Evolutionary conservation across 2,797 vertebrate species (phyloP), one percentile per base, ranked within the genome.

Genomic region (Poliocrania exsul): DNA sequence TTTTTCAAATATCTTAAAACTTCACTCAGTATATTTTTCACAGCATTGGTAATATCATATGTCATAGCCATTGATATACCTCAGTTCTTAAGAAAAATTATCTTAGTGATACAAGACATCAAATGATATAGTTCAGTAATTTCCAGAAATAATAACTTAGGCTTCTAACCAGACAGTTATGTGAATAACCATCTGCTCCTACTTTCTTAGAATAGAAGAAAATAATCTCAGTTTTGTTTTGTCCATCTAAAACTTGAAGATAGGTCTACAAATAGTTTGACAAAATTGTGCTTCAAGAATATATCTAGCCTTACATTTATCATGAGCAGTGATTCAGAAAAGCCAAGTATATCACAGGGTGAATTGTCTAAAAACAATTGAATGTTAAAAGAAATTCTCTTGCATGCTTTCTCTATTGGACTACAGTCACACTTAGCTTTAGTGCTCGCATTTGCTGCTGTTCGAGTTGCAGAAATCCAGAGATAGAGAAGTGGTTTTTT

Each of bases 401-500:
- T 60, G 23, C 21, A 23, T 58, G 28, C 23, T 67, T 92, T 80
- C 5, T 53, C 23, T 82, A 35, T 50, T 83, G 67, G 70, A 62
- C 65, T 81, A 79, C 26, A 81, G 79, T 70, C 51, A 75, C 26
- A 40, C 9, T 91, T 57, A 87, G 15, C 20, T 84, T 85, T 87
- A 82, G 31, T 40, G 66, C 18, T 47, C 56, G 17, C n/a, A 29
- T 95, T 82, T 96, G 69, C 82, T 86, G 49, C 64, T 66, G 67
- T 94, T 95, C 64, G 47, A 87, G 44, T 92, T 81, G 90, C 54
- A 92, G 88, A 94, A 91, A 88, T 60, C 53, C 80, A 47, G 69
- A 94, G 96, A 93, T 21, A 75, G 69, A 92, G 16, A 47, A 82
- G 37, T 21, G 5, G 79, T 93, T 93, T 96, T 26, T 88, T 91